Percentiles rank a stretch among this genome's conserved stretches.
Conservation (phyloP, 2,797 vertebrate species). For the Gymnopithys bicolor region DNA sequence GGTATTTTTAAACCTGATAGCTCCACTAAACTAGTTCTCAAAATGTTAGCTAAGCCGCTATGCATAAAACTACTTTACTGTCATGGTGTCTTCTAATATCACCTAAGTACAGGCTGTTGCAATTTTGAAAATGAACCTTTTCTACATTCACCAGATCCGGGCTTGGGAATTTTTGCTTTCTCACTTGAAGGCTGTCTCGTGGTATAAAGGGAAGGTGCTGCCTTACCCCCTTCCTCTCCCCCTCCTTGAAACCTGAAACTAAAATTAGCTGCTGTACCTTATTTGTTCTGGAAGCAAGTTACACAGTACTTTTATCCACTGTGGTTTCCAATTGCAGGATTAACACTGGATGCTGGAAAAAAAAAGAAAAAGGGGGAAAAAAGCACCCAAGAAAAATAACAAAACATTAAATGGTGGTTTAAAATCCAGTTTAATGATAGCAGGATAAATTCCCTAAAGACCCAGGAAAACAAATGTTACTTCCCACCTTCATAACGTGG, state of each 20-base stretch:
- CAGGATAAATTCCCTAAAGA: slow-evolving; percentile 48
- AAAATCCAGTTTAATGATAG: slow-evolving; percentile 55
- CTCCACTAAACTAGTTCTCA: slow-evolving; percentile 78
- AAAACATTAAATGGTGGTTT: slow-evolving; percentile 50
- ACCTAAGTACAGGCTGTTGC: slow-evolving; percentile 73
- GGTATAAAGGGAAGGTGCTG: slow-evolving; percentile 68
- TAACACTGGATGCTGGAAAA: slow-evolving; percentile 64
- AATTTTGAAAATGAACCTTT: slow-evolving; percentile 76
- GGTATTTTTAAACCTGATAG: slow-evolving; percentile 79
- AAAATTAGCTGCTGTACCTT: slow-evolving; percentile 72
- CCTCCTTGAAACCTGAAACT: slow-evolving; percentile 73
- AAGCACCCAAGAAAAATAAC: slow-evolving; percentile 16
- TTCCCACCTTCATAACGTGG: slow-evolving; percentile 30
- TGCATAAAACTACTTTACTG: slow-evolving; percentile 80
- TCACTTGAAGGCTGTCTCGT: slow-evolving; percentile 59
- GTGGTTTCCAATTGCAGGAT: slow-evolving; percentile 78
- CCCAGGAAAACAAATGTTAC: slow-evolving; percentile 53
- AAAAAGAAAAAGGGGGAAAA: neutral
- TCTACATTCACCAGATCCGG: slow-evolving; percentile 71
- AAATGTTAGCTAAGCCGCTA: slow-evolving; percentile 77
- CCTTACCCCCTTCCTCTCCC: slow-evolving; percentile 44
- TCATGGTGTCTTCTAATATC: slow-evolving; percentile 79
- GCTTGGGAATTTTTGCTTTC: slow-evolving; percentile 73
- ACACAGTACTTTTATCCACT: slow-evolving; percentile 74
- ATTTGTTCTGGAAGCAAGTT: slow-evolving; percentile 79